phyloP scores from a whole-genome alignment of 2,113 vertebrate species.

The Passer montanus region DNA sequence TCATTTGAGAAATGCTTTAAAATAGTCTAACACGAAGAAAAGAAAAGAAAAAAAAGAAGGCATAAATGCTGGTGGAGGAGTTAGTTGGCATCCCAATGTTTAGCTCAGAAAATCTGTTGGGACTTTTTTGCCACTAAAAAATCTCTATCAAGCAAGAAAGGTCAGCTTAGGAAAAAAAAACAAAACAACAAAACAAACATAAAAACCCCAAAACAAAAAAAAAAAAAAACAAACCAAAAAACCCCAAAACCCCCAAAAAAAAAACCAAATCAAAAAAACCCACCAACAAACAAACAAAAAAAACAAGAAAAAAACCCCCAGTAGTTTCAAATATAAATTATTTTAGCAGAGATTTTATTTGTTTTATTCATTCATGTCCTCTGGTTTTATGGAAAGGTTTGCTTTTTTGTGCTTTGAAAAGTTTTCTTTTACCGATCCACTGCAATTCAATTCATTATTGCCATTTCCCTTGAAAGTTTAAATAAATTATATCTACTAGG shows the following conservation, averaged over 20 bases:
- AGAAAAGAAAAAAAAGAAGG: background rate
- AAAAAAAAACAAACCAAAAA: background rate
- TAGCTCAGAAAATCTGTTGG: background rate
- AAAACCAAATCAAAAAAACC: background rate
- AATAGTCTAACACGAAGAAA: background rate
- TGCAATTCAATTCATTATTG: background rate
- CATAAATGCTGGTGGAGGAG: background rate
- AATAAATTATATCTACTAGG: background rate
- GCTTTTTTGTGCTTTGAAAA: background rate
- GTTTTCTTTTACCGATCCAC: constrained; percentile 4
- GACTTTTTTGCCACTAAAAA: background rate
- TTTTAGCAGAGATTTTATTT: constrained; percentile 10
- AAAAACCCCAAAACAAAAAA: background rate
- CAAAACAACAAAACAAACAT: background rate
- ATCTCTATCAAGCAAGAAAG: background rate
- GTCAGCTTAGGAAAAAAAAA: background rate
- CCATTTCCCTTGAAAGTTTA: constrained; percentile 31
- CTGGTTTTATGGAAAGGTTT: background rate
- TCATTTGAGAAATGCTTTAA: constrained; percentile 11
- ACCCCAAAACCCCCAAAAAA: background rate
- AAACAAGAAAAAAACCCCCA: background rate
- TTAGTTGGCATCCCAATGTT: background rate
- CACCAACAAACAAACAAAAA: background rate
- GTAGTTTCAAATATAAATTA: background rate
- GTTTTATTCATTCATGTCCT: constrained; percentile 21